Base-by-base conservation (phyloP, 2,113 vertebrate species). In the Dryoscopus gambensis region DNA sequence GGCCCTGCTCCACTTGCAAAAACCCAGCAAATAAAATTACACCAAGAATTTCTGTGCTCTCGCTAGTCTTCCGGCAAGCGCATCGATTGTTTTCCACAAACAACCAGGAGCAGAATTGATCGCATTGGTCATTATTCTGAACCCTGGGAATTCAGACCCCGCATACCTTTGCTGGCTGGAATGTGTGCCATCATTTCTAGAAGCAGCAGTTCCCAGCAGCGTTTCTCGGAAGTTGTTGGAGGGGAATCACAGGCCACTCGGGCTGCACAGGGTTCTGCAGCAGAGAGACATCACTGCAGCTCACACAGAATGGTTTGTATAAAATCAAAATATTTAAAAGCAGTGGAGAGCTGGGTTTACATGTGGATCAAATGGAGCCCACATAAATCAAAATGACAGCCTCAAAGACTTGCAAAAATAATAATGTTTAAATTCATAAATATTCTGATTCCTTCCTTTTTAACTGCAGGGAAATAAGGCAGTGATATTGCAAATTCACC, bases 361-460 rank as follows among this genome's bases (percentile, higher is more conserved):
- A 87, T 4, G 27, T 42, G 64, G 62, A 96, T 89, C 95, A 95
- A 93, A 92, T 49, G 37, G 64, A 86, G 85, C 76, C 84, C 52
- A 24, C 37, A 84, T 75, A 80, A 94, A 95, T 89, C 88, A 93
- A 89, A 94, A 71, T 6, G 5, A 64, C 81, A 88, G 74, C 79
- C 96, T 93, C 78, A 94, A 95, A 88, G 40, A 31, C 79, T 89
- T 40, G 57, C 53, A 93, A 88, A 93, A 91, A 69, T 56, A 93
- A 82, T 67, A 80, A 40, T 49, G 57, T 73, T 93, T 81, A 65
- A 90, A 91, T 83, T 47, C 91, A 83, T 81, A 96, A 83, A 76
- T 84, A 92, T 73, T 90, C 90, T 3, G 3, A 55, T 60, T 59
- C 27, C 85, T 89, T 91, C 31, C 21, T 85, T 75, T 78, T 69